A percentile compares a stretch with the other conserved stretches of the same genome.
Conservation (phyloP, 2,797 vertebrate genomes). For the Anomalospiza imberbis region DNA sequence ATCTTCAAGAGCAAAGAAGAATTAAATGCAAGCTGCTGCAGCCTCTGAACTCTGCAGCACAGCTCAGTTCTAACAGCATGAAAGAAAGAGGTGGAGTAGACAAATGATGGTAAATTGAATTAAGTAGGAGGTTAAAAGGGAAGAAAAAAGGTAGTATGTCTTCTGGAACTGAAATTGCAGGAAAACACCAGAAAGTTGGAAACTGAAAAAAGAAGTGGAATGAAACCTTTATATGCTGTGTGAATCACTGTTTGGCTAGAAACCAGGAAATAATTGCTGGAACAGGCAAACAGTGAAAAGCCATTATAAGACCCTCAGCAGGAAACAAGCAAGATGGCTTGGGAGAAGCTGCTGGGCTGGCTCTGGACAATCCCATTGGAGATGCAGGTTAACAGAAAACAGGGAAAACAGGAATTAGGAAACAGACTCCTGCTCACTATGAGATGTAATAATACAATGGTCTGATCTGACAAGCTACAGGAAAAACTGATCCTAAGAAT, state of each 20-base stretch:
- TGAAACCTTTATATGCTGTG: slow-evolving; percentile 38
- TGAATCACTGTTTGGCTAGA: slow-evolving; percentile 51
- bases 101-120: neutral
- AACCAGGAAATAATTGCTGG: slow-evolving; percentile 59
- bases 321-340: slow-evolving; percentile 3
- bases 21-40: neutral
- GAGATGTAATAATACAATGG: neutral
- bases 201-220: slow-evolving; percentile 48
- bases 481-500: neutral
- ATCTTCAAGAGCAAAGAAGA: neutral
- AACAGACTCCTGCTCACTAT: neutral
- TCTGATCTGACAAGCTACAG: neutral
- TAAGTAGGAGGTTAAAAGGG: neutral
- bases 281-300: slow-evolving; percentile 38
- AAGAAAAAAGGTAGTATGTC: neutral
- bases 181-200: slow-evolving; percentile 52
- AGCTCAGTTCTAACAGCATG: neutral
- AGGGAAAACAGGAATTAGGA: neutral
- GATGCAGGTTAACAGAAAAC: neutral
- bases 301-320: slow-evolving; percentile 41
- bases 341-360: slow-evolving; percentile 25
- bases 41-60: neutral
- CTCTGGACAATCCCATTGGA: neutral
- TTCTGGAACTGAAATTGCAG: slow-evolving; percentile 32
- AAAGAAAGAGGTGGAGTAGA: slow-evolving; percentile 8